Base-by-base conservation (phyloP, 2,888 invertebrate species). In the Scaptomyza flava region DNA sequence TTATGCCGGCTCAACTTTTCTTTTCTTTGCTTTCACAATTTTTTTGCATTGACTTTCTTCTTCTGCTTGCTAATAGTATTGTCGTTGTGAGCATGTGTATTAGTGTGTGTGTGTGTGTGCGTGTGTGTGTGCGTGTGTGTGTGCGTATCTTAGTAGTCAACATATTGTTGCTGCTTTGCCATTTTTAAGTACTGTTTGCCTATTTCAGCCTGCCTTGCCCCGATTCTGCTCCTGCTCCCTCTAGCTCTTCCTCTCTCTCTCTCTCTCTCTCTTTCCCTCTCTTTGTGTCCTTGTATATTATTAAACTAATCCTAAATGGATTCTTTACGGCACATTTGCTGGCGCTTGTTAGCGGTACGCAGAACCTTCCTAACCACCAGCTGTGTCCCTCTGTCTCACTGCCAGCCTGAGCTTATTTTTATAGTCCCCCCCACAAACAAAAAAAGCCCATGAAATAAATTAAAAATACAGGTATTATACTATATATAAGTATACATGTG, bases 261-360 rank as follows among this genome's bases (percentile, higher is more conserved):
- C 12, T 46, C 14, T 27, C 8, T 17, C 12, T 1, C 53, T 33
- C 43, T 30, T 33, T 23, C 33, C 20, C 31, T 31, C 23, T 14
- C 41, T 23, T 11, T 20, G 6, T 47, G 46, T 54, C 52, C 74
- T 65, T 82, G 86, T 87, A 88, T 90, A 87, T 89, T 90, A 90
- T 90, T 89, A 90, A 90, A 89, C 89, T 90, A 90, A 90, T 90
- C 91, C 91, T 89, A 91, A 90, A 90, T 90, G 90, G 89, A 86
- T 90, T 87, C 89, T 89, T 90, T 79, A 89, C 89, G 90, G 89
- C 82, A 89, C 89, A 90, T 91, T 89, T 89, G 88, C 86, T 66
- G 43, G 74, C 74, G 72, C 68, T 74, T 74, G 73, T 77, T 77
- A 57, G 68, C 60, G 77, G 41, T 72, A 38, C 20, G 8, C 45